Base-by-base conservation (phyloP, 2,113 vertebrate species). In the Vulpes lagopus region DNA sequence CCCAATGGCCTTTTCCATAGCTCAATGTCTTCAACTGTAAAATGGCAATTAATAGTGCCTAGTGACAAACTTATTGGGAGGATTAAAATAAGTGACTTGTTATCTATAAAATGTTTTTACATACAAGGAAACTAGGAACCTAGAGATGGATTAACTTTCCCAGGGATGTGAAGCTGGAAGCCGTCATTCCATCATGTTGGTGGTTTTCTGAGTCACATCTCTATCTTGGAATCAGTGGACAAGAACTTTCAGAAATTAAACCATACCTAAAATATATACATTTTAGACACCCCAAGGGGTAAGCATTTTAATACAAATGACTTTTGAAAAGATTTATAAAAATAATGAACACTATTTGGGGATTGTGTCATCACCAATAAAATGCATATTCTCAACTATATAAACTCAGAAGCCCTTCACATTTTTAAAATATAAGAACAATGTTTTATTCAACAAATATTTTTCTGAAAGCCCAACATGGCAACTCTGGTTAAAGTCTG, bases 181-280 rank as follows among this genome's bases (percentile, higher is more conserved):
- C 8, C 22, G 16, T 27, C 25, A 79, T 69, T 69, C n/a, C 19
- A 17, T 35, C 9, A 69, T 16, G 17, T 60, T 65, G 59, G 15
- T 51, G 23, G 22, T 86, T 27, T 16, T 9, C 4, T 62, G 20
- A 30, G 43, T 23, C 27, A 35, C 4, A 35, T 25, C 9, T 62
- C 22, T 38, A 64, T 19, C 25, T 62, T 74, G 20, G 53, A 91
- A 74, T 79, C 8, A 64, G 60, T 19, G 85, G 79, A 90, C 1
- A 90, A 19, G 12, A 59, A 79, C 35, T 57, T 95, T 81, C n/a
- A 93, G 65, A 94, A 71, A 80, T 64, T 69, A 96, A 95, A 71
- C 23, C 10, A 3, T 55, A 59, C 82, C 11, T 27, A 27, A 32
- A 85, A 43, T 71, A 60, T 38, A 88, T 74, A 86, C n/a, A 62